Conservation (phyloP, 1,140 invertebrate species). For the Akabosia matsudoensis region DNA sequence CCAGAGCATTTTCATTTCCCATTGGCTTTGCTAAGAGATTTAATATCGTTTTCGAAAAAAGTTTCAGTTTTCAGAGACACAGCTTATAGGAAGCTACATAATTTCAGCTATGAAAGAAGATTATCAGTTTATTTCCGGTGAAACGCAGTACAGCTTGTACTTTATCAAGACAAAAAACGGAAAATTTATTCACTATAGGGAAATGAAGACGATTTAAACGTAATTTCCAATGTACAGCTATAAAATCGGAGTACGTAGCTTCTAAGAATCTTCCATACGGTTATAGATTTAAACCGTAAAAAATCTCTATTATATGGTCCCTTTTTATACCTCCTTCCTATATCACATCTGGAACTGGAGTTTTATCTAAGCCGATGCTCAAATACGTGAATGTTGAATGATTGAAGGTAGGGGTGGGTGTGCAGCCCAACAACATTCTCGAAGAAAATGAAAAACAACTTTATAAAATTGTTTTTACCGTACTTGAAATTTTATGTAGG, state of each 20-base stretch:
- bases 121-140: not conserved
- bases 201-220: too few species aligned
- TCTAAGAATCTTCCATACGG: too few species aligned
- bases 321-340: not conserved
- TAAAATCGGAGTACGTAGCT: too few species aligned
- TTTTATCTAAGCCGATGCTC: not conserved
- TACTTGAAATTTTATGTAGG: too few species aligned
- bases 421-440: not conserved
- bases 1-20: too few species aligned
- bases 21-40: too few species aligned
- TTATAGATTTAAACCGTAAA: not conserved
- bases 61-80: too few species aligned
- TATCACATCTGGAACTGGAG: not conserved
- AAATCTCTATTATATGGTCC: not conserved
- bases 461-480: not conserved
- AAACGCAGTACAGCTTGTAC: not conserved
- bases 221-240: too few species aligned
- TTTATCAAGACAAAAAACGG: too few species aligned
- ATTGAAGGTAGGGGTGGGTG: not conserved
- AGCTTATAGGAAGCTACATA: too few species aligned
- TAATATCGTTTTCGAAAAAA: not conserved
- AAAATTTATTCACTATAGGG: too few species aligned
- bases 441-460: not conserved
- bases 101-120: too few species aligned
- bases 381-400: not conserved